These are phyloP conservation scores for Phataginus tricuspis DNA, from an alignment of 2,797 vertebrate genomes.

Conservation along the genomic window DNA sequence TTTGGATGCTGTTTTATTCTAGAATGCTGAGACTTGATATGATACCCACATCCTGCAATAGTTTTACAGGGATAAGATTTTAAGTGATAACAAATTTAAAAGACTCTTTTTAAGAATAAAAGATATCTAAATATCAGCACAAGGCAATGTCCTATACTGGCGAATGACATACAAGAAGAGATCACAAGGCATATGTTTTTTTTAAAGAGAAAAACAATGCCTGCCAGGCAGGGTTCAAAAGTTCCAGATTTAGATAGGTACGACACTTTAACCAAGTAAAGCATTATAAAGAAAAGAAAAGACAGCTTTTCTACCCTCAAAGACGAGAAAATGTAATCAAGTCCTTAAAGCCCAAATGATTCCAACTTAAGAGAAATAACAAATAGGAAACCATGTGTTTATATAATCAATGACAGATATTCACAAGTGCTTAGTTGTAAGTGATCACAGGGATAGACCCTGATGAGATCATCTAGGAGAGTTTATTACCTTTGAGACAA, in stretches of 20 bases:
- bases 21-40: constrained; percentile 1
- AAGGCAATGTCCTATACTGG: neutral
- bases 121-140: constrained; percentile 10
- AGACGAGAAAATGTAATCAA: constrained; percentile 37
- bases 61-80: constrained; percentile 8
- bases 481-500: constrained; percentile 36
- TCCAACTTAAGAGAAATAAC: constrained; percentile 32
- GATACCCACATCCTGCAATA: neutral
- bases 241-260: neutral
- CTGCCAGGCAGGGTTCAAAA: constrained; percentile 23
- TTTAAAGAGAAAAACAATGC: neutral
- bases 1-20: neutral
- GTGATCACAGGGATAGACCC: neutral
- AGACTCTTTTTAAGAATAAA: neutral
- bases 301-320: neutral
- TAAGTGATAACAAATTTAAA: constrained; percentile 33
- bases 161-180: constrained; percentile 3
- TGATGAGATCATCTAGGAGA: constrained; percentile 21
- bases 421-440: neutral
- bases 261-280: neutral
- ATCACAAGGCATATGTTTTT: neutral
- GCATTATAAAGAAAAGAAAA: constrained; percentile 13
- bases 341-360: constrained; percentile 2
- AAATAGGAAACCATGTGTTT: neutral
- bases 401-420: constrained; percentile 5